Conservation (phyloP, 2,888 invertebrate genomes). For the Dastarcus helophoroides region DNA sequence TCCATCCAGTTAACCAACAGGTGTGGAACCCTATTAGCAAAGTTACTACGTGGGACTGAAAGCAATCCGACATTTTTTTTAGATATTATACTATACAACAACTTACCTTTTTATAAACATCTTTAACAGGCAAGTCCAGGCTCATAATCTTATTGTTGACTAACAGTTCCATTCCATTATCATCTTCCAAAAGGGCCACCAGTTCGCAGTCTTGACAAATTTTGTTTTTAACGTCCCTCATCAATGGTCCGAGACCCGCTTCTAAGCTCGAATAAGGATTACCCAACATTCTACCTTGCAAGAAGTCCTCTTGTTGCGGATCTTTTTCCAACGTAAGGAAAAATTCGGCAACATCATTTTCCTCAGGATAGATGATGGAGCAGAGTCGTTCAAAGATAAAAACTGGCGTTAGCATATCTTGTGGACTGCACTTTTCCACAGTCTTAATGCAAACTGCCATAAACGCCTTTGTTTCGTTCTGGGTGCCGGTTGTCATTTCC, state of each 20-base stretch:
- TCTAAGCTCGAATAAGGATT: constrained; percentile 95
- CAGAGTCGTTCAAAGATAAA: constrained; percentile 96
- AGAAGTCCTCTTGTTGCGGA: constrained; percentile 96
- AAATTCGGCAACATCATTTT: constrained; percentile 94
- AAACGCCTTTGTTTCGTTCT: constrained; percentile 91
- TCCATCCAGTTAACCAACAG: too few relatives aligned
- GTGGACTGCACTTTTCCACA: constrained; percentile 78
- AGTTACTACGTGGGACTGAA: too few relatives aligned
- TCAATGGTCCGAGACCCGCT: constrained; percentile 86
- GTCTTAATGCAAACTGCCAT: constrained; percentile 97
- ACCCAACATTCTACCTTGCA: constrained; percentile 93
- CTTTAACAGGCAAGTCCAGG: constrained; percentile 89
- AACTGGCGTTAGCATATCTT: constrained; percentile 91
- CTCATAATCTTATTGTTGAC: constrained; percentile 98
- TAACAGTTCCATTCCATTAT: constrained; percentile 95
- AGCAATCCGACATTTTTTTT: too few relatives aligned
- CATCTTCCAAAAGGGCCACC: constrained; percentile 94
- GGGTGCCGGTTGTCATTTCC: constrained; percentile 92
- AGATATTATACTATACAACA: too few relatives aligned
- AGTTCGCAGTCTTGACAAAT: constrained; percentile 97
- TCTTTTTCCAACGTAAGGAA: constrained; percentile 95
- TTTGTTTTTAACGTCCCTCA: constrained; percentile 98
- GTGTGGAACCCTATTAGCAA: too few relatives aligned
- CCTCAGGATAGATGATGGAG: constrained; percentile 94
- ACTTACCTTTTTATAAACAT: constrained; percentile 63